Evolutionary conservation across 2,797 vertebrate genomes (phyloP), one percentile per base, ranked within the genome.

Genomic region (Tachyglossus aculeatus): DNA sequence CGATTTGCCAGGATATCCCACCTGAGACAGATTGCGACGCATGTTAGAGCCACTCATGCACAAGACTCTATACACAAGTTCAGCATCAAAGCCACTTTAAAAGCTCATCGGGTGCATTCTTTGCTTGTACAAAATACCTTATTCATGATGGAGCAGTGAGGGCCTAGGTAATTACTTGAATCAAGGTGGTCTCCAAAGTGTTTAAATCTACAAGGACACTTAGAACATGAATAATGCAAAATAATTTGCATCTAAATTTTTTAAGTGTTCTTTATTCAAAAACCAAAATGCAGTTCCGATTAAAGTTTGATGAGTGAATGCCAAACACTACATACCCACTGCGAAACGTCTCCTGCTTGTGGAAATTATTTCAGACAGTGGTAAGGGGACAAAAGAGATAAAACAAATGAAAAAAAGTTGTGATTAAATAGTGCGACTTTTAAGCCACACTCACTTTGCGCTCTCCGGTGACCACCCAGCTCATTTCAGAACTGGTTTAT

Each of bases 221-320:
- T 93, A 94, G 86, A 93, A 89, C 93, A 99, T 99, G 96, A 97
- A 99, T 98, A 98, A 99, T 98, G 96, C 96, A 99, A 94, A 93
- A 95, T 96, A 93, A 98, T 98, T 98, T 98, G 97, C 96, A 98
- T 99, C 96, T 98, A 96, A 96, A 98, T 98, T 97, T 98, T 98
- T 98, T 98, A 97, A 99, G 95, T 96, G 96, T 96, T 96, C 96
- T 98, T 99, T 98, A 98, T 98, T 98, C 92, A 94, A 94, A 96
- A 95, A 95, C 93, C 94, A 95, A 98, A 97, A 97, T 91, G 94
- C 91, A 84, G 93, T 94, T 95, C 90, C 89, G 94, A 99, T 99
- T 98, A 99, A 99, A 98, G 92, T 99, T 99, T 99, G 96, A 99
- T 98, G 96, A 97, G 96, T 94, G 95, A 95, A 95, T 95, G 96